Base-by-base conservation (phyloP, 1,140 invertebrate genomes). In the Drosophila baimaii region DNA sequence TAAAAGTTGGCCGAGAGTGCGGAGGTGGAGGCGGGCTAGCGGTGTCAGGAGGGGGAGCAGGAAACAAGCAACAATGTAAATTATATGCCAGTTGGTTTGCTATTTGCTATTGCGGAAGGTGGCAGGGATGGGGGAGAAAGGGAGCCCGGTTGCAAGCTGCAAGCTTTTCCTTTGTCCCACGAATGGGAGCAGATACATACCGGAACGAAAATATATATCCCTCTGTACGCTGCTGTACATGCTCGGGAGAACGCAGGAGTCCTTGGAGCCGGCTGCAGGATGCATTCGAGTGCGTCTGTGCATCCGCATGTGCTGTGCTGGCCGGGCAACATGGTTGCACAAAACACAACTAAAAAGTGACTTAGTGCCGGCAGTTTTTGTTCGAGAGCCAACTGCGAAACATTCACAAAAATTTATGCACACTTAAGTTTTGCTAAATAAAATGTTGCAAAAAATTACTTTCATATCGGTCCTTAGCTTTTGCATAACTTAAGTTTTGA, bases 41-140 rank as follows among this genome's bases (percentile, higher is more conserved):
- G 31, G 31, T 12, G 33, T 8, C 17, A 12, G 57, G 51, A 21
- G 25, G 35, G 31, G 41, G 47, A 33, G 43, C 74, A 76, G 83
- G 83, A 86, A 83, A 83, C 79, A 83, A 89, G 84, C 83, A 83
- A 86, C 83, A 86, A 86, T 86, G 83, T 86, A 86, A 86, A 88
- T 86, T 89, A 86, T 88, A 86, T 86, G 84, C 83, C 83, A 88
- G 81, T 84, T 85, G 76, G 61, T 61, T 79, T 54, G 33, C 51
- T 54, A 54, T 54, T 70, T 76, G 43, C 72, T 27, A 51, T 56
- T 65, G 39, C 21, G 27, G n/a, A 25, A 23, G 17, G 3, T 41
- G 33, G n/a, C n/a, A n/a, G n/a, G n/a, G n/a, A n/a, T n/a, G n/a
- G n/a, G n/a, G n/a, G n/a, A n/a, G n/a, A n/a, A 31, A 31, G 41